phyloP scores from a whole-genome alignment of 2,113 vertebrate species.

The Callipepla californica region DNA sequence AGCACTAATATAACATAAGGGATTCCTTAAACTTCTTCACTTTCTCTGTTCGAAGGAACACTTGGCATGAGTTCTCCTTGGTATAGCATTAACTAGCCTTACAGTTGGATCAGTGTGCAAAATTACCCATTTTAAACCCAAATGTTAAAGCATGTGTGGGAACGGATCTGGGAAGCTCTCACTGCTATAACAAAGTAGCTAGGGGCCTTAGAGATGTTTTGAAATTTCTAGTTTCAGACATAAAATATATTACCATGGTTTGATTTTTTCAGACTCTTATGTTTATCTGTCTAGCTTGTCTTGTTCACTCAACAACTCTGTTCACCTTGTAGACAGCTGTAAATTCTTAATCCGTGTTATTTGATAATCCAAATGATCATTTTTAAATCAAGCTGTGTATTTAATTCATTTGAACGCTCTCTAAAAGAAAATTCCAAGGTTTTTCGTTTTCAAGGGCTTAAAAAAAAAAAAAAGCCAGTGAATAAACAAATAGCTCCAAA shows the following conservation, averaged over 20 bases:
- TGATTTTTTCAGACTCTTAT: conserved; percentile 32
- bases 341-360: not conserved
- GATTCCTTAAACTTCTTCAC: not conserved
- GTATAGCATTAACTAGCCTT: not conserved
- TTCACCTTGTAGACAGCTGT: not conserved
- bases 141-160: not conserved
- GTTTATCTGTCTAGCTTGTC: conserved; percentile 35
- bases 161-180: conserved; percentile 4
- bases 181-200: not conserved
- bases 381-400: not conserved
- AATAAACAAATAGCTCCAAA: not conserved
- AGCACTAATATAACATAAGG: not conserved
- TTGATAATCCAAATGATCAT: not conserved
- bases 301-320: not conserved
- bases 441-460: not conserved
- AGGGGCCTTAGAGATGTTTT: conserved; percentile 23
- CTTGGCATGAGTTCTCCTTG: not conserved
- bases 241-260: not conserved
- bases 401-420: not conserved
- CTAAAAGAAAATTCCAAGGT: not conserved
- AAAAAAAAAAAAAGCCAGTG: not conserved
- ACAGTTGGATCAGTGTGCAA: not conserved
- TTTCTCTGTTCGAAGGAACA: not conserved
- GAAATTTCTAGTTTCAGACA: conserved; percentile 54
- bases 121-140: not conserved